phyloP scores from a whole-genome alignment of 2,797 vertebrate species.

The Coluber constrictor region DNA sequence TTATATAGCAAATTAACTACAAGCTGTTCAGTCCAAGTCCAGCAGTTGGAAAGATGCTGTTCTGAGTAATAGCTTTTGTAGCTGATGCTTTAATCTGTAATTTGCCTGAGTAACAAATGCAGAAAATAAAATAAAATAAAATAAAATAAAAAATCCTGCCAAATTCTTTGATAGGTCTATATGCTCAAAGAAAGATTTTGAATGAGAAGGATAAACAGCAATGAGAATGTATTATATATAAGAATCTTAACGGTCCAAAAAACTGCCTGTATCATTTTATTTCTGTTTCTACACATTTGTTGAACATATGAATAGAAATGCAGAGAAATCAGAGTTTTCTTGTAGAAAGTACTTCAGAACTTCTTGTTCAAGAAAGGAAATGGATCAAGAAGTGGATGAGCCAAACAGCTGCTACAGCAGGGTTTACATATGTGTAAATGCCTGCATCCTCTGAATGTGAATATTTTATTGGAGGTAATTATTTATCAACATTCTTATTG shows the following conservation, averaged over 20 bases:
- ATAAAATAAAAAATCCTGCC: too few species aligned
- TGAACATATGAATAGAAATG: background rate
- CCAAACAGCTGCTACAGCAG: background rate
- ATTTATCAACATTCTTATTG: background rate
- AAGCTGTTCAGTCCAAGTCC: conserved; percentile 76
- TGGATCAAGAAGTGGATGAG: background rate
- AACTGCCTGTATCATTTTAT: background rate
- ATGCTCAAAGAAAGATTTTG: conserved; percentile 55
- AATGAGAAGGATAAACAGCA: conserved; percentile 33
- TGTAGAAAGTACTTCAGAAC: background rate
- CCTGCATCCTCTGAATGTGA: background rate
- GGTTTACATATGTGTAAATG: background rate
- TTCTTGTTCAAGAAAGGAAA: background rate
- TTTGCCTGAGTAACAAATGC: conserved; percentile 76
- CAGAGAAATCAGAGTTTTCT: background rate
- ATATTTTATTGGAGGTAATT: background rate
- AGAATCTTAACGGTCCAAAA: conserved; percentile 46
- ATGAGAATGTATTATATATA: fast-evolving
- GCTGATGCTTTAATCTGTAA: conserved; percentile 76
- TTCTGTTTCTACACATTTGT: background rate
- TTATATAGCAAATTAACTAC: conserved; percentile 82
- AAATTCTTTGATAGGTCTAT: conserved; percentile 45
- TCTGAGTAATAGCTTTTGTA: conserved; percentile 79
- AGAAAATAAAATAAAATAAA: conserved; percentile 65
- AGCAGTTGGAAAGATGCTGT: conserved; percentile 75